Conservation (phyloP, 2,797 vertebrate species). For the Limnodromus scolopaceus region DNA sequence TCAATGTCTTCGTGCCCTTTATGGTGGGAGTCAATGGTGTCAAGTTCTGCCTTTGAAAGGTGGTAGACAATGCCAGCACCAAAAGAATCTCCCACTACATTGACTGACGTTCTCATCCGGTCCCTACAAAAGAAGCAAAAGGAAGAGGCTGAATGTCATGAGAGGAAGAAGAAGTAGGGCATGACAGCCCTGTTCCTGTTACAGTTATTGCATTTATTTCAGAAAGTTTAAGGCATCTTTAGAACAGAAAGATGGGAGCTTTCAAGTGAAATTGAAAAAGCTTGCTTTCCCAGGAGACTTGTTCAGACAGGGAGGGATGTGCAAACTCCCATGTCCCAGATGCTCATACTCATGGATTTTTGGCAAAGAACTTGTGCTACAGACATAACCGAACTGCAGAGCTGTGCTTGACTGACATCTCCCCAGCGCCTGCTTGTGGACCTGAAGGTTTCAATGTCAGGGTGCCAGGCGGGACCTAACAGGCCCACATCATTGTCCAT, state of each 20-base stretch:
- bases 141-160: background rate
- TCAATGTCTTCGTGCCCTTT: conserved; percentile 92
- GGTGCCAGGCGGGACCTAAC: background rate
- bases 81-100: conserved; percentile 97
- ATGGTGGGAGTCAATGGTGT: conserved; percentile 88
- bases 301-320: background rate
- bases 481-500: background rate
- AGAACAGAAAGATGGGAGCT: background rate
- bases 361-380: background rate
- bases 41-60: conserved; percentile 93
- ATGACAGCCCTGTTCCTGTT: background rate
- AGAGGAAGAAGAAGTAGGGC: background rate
- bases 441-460: background rate
- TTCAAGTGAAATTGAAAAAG: background rate
- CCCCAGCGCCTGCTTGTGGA: background rate
- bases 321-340: background rate
- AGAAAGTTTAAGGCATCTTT: background rate
- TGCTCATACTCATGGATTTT: background rate
- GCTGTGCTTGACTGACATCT: background rate
- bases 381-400: background rate
- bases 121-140: conserved; percentile 82
- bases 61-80: conserved; percentile 98
- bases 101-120: conserved; percentile 98
- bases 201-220: background rate
- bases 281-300: background rate